Evolutionary conservation across 2,888 invertebrate genomes (phyloP), one percentile per base, ranked within the genome.

Genomic region (Globia sparganii): DNA sequence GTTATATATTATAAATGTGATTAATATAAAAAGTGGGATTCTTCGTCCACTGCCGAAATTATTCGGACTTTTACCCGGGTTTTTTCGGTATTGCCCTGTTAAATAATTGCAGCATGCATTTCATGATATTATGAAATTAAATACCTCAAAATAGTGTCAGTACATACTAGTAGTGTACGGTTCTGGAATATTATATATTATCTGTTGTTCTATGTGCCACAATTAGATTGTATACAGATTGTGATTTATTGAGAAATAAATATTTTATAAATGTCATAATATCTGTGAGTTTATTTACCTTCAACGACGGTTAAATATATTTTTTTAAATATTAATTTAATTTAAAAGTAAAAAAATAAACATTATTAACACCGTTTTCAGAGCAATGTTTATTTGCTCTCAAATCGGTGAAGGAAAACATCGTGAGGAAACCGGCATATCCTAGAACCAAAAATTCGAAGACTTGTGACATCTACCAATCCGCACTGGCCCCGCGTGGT

Each of bases 191-290:
- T 87, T 92, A 93, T 94, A 94, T 94, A 92, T 94, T 94, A 93
- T 90, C 91, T 94, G 94, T 96, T 96, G 93, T 94, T 94, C 90
- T 87, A 95, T 94, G 96, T 96, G 96, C 96, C 96, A 96, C 95
- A 92, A 92, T 91, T 95, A 94, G 93, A 93, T 93, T 93, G 92
- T 94, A 93, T 93, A 94, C 92, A 93, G 92, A 94, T 91, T 94
- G 95, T 95, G 94, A 95, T 95, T 95, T 95, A 95, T 95, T 94
- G 91, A 88, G 81, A 93, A 95, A 95, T 95, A 95, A 94, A 95
- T 95, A 95, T 96, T 96, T 96, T 96, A 96, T 96, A 95, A 96
- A 96, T 95, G 96, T 96, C 92, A 83, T 89, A 85, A 79, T 75
- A 77, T 62, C 6, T 69, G 18, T 56, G 77, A 72, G 66, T 81